Evolutionary conservation across 2,113 vertebrate species (phyloP).

Genomic region (Nematolebias whitei): DNA sequence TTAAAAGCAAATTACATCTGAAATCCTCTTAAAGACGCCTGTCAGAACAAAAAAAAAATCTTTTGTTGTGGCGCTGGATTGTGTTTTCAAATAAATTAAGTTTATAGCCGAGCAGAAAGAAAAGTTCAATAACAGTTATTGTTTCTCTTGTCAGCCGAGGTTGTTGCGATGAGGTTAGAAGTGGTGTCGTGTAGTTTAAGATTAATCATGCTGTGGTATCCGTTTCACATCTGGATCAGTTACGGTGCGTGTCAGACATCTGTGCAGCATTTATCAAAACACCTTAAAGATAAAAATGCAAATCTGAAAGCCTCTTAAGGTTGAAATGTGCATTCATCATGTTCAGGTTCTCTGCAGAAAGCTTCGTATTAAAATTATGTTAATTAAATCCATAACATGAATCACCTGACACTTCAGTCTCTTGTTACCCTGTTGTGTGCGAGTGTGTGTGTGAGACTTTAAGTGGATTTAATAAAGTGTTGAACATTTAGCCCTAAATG

Average conservation of each 20-base stretch:
- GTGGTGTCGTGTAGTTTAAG: constrained; percentile 7
- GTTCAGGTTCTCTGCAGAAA: background rate
- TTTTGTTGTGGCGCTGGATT: no score
- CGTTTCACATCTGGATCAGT: constrained; percentile 42
- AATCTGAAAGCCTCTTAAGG: background rate
- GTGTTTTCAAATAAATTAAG: no score
- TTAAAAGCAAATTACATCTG: no score
- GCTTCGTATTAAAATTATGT: background rate
- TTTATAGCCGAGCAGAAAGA: no score
- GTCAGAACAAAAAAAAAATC: background rate
- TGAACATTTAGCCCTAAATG: constrained; percentile 5
- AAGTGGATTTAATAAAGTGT: background rate
- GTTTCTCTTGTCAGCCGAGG: background rate
- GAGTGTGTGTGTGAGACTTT: background rate
- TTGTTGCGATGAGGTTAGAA: constrained; percentile 8
- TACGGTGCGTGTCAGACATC: constrained; percentile 27
- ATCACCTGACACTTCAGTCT: constrained; percentile 1
- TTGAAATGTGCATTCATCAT: constrained; percentile 5
- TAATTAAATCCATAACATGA: constrained; percentile 3
- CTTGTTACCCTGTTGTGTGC: background rate
- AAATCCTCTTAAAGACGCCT: background rate
- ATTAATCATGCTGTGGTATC: constrained; percentile 37
- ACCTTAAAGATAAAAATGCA: background rate
- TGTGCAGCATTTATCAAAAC: constrained; percentile 8
- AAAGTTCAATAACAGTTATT: no score